Percentiles rank a stretch among this genome's conserved stretches.
phyloP scores from a whole-genome alignment of 2,113 vertebrate genomes.

The Pipa parva region DNA sequence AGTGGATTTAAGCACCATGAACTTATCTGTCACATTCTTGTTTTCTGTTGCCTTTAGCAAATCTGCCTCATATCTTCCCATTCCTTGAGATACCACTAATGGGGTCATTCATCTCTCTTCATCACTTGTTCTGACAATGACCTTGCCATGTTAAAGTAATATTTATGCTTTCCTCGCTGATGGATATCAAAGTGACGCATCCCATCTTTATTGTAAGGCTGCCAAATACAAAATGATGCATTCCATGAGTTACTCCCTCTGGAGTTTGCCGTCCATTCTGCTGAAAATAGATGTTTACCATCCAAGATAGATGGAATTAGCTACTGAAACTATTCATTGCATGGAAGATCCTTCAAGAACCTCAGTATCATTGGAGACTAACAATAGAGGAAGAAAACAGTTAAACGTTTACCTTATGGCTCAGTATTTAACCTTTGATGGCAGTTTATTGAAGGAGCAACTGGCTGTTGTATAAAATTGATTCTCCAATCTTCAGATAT shows the following conservation, averaged over 20 bases:
- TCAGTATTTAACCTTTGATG: not conserved
- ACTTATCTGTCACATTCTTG: slow-evolving; percentile 12
- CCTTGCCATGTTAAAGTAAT: slow-evolving; percentile 52
- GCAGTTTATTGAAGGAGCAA: not conserved
- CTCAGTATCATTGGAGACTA: not conserved
- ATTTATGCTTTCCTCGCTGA: not conserved
- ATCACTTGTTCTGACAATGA: slow-evolving; percentile 40
- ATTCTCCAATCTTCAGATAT: too few relatives aligned
- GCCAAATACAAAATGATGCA: slow-evolving; percentile 21
- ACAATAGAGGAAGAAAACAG: not conserved
- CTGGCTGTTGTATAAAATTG: too few relatives aligned
- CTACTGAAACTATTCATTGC: not conserved
- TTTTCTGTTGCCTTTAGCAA: not conserved
- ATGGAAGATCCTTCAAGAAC: not conserved
- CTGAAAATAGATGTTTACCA: not conserved
- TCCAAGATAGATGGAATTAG: not conserved
- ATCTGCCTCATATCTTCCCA: not conserved
- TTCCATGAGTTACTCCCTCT: slow-evolving; percentile 35
- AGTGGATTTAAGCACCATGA: not conserved
- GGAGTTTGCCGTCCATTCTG: not conserved
- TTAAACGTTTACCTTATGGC: not conserved
- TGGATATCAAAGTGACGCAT: slow-evolving; percentile 41
- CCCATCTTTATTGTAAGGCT: slow-evolving; percentile 41
- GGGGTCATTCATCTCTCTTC: slow-evolving; percentile 49
- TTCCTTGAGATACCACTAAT: slow-evolving; percentile 25